Base-by-base conservation (phyloP, 2,888 invertebrate species). In the Lasioglossum pauxillum region DNA sequence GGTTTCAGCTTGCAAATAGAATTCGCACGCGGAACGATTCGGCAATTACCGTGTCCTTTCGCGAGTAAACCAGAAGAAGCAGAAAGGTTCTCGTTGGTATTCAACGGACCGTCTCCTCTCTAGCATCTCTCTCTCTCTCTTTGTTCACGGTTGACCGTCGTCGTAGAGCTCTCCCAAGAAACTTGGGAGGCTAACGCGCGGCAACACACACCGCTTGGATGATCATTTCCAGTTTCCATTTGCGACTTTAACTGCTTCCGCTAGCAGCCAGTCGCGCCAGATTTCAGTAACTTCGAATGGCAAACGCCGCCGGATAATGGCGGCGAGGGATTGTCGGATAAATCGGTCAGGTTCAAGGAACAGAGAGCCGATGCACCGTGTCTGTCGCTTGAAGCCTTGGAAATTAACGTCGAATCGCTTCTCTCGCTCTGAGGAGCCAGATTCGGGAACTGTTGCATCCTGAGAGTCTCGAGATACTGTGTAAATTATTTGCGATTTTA, bases 191-290 rank as follows among this genome's bases (percentile, higher is more conserved):
- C 67, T 73, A 69, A 69, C 69, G 38, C 41, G 12, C 69, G 75
- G 64, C 64, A 31, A 31, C 64, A 64, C n/a, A 64, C n/a, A 53
- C 27, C 78, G 60, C 82, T 64, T 88, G 75, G 78, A 88, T 75
- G 83, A 90, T 89, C 90, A 53, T 90, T 90, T 92, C 91, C 90
- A 93, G 93, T 93, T 93, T 93, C 93, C 93, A 93, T 93, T 93
- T 90, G 90, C 83, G 93, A 90, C 79, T 89, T 89, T 93, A 92
- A 93, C 90, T 91, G 91, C 91, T 93, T 93, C 93, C 92, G 93
- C 79, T 75, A 89, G 74, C 80, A 86, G 79, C 75, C 75, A 77
- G 89, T 83, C 87, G 91, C 86, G 86, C 90, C 87, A 92, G 89
- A 92, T 92, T 91, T 92, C 90, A 82, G 78, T 80, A 75, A 35